phyloP scores from a whole-genome alignment of 2,797 vertebrate genomes.

The Meda fulgida region DNA sequence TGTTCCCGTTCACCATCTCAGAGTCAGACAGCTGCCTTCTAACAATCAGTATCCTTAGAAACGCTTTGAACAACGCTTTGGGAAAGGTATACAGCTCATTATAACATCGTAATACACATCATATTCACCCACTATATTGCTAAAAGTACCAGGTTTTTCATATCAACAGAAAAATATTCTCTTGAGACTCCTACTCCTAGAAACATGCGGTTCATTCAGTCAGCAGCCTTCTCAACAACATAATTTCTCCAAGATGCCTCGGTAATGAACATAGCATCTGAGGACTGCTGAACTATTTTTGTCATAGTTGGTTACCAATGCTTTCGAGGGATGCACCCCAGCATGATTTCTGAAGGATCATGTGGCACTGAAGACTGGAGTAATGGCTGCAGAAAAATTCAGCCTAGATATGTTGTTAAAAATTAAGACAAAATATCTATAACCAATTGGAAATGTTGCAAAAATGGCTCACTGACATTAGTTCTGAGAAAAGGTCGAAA shows the following conservation, averaged over 20 bases:
- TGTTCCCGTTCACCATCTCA: too few relatives aligned
- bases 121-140: too few relatives aligned
- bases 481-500: background rate
- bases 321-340: background rate
- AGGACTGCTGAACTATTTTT: too few relatives aligned
- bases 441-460: background rate
- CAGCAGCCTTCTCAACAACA: background rate
- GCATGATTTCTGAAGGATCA: background rate
- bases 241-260: background rate
- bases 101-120: too few relatives aligned
- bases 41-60: too few relatives aligned
- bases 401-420: background rate
- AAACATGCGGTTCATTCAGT: background rate
- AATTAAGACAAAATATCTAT: background rate
- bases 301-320: background rate
- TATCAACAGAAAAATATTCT: too few relatives aligned
- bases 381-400: background rate
- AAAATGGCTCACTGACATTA: slow-evolving; percentile 12
- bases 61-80: too few relatives aligned
- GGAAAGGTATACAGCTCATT: too few relatives aligned
- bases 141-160: too few relatives aligned
- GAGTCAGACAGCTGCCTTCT: too few relatives aligned
- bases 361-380: background rate
- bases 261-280: background rate
- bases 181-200: background rate